Base-by-base conservation (phyloP, 2,888 invertebrate species). In the Stramonita haemastoma region DNA sequence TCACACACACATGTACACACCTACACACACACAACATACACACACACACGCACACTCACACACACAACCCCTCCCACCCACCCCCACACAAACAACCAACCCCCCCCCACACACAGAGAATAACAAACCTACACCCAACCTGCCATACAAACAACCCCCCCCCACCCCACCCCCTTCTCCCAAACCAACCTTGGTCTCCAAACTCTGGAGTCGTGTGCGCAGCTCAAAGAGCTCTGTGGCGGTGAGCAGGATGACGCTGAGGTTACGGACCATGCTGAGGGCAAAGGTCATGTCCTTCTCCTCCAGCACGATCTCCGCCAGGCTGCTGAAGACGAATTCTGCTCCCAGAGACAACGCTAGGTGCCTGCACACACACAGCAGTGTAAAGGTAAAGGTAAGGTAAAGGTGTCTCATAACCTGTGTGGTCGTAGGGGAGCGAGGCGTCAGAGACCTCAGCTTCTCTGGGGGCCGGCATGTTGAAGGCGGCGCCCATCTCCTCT, bases 161-260 rank as follows among this genome's bases (percentile, higher is more conserved):
- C 46, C 46, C 46, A 46, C 46, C 46, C 46, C 46, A 46, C 46
- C 46, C 46, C 46, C 2, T n/a, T n/a, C n/a, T n/a, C 2, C 26
- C 5, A 32, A 11, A 15, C 57, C 6, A 95, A 97, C 98, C 96
- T 97, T 97, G 87, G 97, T 97, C 91, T 97, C 97, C 91, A 98
- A 97, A 95, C 98, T 97, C 94, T 98, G 97, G 88, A 99, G 97
- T 94, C 97, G 97, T 92, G 97, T 97, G 90, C 99, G 96, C 91
- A 99, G 96, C 93, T 98, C 98, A 96, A 98, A 99, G 57, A 99
- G 97, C 96, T 99, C 99, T 0, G 98, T 98, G 36, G 99, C 98
- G 0, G 99, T 99, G 89, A 99, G 97, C 92, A 99, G 97, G 94
- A 99, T 99, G 92, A 98, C 98, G 96, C 98, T 98, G 8, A 99